These are phyloP conservation scores for Petrophora chlorosata DNA, from an alignment of 2,888 invertebrate genomes.

Conservation along the genomic window DNA sequence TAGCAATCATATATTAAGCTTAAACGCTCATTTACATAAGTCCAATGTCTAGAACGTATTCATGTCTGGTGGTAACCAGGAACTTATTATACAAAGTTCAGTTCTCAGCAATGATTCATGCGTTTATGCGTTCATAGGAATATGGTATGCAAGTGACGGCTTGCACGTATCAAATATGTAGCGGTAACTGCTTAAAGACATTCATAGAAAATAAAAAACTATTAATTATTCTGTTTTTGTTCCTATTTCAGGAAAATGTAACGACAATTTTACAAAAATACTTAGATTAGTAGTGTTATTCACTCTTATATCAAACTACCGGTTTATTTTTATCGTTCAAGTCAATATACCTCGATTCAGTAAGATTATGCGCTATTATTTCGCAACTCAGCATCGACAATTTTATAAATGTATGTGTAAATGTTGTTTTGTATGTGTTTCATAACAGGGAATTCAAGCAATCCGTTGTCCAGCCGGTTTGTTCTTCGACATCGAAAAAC, in stretches of 20 bases:
- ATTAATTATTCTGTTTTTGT: no score
- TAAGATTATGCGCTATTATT: slow-evolving; percentile 15
- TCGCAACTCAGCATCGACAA: slow-evolving; percentile 23
- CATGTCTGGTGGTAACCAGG: slow-evolving; percentile 26
- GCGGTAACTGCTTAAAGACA: slow-evolving; percentile 3
- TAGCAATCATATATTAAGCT: background rate
- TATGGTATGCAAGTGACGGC: slow-evolving; percentile 6
- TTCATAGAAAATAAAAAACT: no score
- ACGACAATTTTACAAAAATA: no score
- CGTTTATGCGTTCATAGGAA: slow-evolving; percentile 10
- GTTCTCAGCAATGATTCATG: slow-evolving; percentile 23
- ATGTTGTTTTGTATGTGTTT: slow-evolving; percentile 25
- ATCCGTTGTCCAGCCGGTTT: slow-evolving; percentile 96
- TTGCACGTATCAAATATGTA: slow-evolving; percentile 9
- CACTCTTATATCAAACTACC: background rate
- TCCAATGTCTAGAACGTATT: slow-evolving; percentile 30
- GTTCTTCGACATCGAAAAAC: slow-evolving; percentile 96
- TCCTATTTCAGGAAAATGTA: no score
- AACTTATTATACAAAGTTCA: slow-evolving; percentile 23
- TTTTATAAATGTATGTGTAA: no score
- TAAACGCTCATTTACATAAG: slow-evolving; percentile 28
- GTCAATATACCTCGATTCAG: slow-evolving; percentile 1
- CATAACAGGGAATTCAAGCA: slow-evolving; percentile 92
- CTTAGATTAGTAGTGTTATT: no score
- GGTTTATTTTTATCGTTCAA: slow-evolving; percentile 9